These are phyloP conservation scores for Nasonia longicornis DNA, from an alignment of 1,140 invertebrate genomes.

Conservation along the genomic window DNA sequence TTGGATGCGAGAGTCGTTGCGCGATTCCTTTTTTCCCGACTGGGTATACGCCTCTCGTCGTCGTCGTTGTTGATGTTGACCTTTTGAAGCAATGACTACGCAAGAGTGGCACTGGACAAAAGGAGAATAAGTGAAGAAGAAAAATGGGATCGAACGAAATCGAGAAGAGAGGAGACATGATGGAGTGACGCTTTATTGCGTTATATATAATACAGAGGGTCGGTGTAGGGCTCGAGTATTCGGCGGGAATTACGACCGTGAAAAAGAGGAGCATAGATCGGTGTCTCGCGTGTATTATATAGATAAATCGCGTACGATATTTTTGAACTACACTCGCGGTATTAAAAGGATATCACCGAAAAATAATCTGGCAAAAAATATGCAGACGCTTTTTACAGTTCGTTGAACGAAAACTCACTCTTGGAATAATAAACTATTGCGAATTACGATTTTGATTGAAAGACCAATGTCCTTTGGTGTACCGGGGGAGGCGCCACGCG, in stretches of 20 bases:
- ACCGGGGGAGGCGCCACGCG: constrained; percentile 57
- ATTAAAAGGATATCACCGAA: no score
- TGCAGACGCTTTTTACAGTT: not conserved
- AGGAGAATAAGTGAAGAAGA: not conserved
- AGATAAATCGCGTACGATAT: not conserved
- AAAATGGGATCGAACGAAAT: constrained; percentile 17
- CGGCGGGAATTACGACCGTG: constrained; percentile 22
- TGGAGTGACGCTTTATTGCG: constrained; percentile 16
- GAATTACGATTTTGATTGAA: not conserved
- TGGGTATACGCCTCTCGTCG: not conserved
- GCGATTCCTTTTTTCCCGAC: constrained; percentile 44
- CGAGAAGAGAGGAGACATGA: constrained; percentile 17
- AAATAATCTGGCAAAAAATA: no score
- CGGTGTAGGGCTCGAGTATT: not conserved
- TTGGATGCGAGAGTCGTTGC: constrained; percentile 48
- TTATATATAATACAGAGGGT: not conserved
- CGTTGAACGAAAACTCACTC: not conserved
- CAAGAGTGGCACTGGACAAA: constrained; percentile 8
- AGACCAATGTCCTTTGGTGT: constrained; percentile 2
- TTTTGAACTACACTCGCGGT: not conserved
- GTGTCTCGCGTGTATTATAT: not conserved
- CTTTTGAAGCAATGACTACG: not conserved
- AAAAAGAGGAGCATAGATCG: constrained; percentile 16
- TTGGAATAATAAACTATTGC: not conserved
- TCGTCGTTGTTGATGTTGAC: constrained; percentile 28